Conservation (phyloP, 2,888 invertebrate genomes). For the Pseudeuparius sepicola region DNA sequence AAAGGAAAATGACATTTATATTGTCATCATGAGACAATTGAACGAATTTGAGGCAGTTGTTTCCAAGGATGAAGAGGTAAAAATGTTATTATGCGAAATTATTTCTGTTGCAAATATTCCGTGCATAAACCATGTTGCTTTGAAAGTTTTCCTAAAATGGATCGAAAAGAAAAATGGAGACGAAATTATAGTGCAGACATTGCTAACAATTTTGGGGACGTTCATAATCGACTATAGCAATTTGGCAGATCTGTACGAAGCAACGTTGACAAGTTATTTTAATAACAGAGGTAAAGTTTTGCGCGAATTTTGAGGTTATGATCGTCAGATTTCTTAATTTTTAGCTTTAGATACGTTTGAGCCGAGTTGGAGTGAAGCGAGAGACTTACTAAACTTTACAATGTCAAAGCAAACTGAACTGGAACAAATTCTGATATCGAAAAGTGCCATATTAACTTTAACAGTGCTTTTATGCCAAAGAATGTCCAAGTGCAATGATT, state of each 20-base stretch:
- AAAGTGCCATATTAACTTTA: slow-evolving; percentile 45
- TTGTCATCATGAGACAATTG: slow-evolving; percentile 42
- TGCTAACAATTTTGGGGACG: slow-evolving; percentile 41
- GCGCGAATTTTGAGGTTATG: too few relatives aligned
- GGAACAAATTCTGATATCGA: slow-evolving; percentile 41
- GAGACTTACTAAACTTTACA: slow-evolving; percentile 38
- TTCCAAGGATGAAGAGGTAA: slow-evolving; percentile 40
- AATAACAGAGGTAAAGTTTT: slow-evolving; percentile 43
- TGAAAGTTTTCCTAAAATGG: slow-evolving; percentile 40
- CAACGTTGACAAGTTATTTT: slow-evolving; percentile 45
- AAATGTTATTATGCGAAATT: slow-evolving; percentile 43
- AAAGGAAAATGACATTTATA: slow-evolving; percentile 41
- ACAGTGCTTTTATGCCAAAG: slow-evolving; percentile 46
- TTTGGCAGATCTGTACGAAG: slow-evolving; percentile 44
- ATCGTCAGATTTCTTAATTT: too few relatives aligned
- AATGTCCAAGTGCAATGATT: slow-evolving; percentile 32
- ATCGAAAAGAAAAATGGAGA: slow-evolving; percentile 40
- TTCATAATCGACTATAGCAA: slow-evolving; percentile 40
- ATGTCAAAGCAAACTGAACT: slow-evolving; percentile 42
- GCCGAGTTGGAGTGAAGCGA: slow-evolving; percentile 42
- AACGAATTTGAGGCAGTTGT: slow-evolving; percentile 45
- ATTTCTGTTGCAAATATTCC: slow-evolving; percentile 36
- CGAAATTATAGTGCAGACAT: slow-evolving; percentile 40
- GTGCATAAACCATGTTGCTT: slow-evolving; percentile 29
- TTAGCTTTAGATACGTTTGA: slow-evolving; percentile 28